A percentile compares a stretch with the other conserved stretches of the same genome.
phyloP scores from a whole-genome alignment of 1,140 invertebrate species.

The Daktulosphaira vitifoliae region DNA sequence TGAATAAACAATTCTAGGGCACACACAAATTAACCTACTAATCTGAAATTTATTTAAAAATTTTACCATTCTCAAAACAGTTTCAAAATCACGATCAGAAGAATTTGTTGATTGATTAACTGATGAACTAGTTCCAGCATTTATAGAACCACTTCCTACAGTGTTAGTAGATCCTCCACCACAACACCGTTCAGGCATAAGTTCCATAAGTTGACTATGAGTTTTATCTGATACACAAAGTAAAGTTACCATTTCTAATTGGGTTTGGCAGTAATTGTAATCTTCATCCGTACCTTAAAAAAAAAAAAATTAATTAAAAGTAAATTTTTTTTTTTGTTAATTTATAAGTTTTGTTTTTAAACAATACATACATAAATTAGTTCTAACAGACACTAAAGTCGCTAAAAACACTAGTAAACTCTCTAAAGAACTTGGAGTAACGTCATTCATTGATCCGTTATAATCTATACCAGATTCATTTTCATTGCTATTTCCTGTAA shows the following conservation, averaged over 20 bases:
- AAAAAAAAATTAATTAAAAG: slow-evolving; percentile 13
- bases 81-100: slow-evolving; percentile 32
- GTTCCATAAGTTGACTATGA: slow-evolving; percentile 86
- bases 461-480: slow-evolving; percentile 69
- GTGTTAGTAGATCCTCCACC: slow-evolving; percentile 57
- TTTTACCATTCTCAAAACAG: slow-evolving; percentile 25
- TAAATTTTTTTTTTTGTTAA: background rate
- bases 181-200: slow-evolving; percentile 90
- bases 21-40: slow-evolving; percentile 9
- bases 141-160: slow-evolving; percentile 40
- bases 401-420: slow-evolving; percentile 84
- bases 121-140: slow-evolving; percentile 42
- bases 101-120: background rate
- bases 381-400: slow-evolving; percentile 79
- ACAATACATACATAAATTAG: slow-evolving; percentile 66
- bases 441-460: too few species aligned
- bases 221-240: slow-evolving; percentile 89
- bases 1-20: too few species aligned
- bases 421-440: slow-evolving; percentile 46
- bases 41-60: background rate
- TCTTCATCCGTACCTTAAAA: slow-evolving; percentile 50
- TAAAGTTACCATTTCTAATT: slow-evolving; percentile 85
- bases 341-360: background rate
- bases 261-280: slow-evolving; percentile 50
- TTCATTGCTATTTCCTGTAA: slow-evolving; percentile 44